Conservation (phyloP, 2,113 vertebrate genomes). For the Saimiri boliviensis region DNA sequence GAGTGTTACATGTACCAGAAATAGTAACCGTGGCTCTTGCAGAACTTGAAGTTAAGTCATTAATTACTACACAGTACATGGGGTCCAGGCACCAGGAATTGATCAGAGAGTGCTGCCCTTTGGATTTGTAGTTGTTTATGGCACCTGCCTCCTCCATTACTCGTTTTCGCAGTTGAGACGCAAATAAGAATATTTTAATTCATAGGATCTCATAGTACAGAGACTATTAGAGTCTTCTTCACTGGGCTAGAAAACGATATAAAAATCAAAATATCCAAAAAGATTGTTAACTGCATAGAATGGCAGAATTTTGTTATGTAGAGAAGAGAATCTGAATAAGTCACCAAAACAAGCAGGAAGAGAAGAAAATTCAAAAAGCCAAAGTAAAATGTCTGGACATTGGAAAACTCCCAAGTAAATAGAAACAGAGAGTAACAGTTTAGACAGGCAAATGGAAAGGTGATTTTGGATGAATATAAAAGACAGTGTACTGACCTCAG, state of each 20-base stretch:
- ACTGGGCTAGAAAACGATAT: neutral
- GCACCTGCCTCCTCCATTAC: neutral
- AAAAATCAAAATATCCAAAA: neutral
- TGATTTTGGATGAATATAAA: neutral
- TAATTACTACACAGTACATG: neutral
- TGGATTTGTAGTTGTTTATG: neutral
- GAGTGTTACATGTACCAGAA: neutral
- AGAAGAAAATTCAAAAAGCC: neutral
- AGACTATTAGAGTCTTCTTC: neutral
- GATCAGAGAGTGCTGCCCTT: neutral
- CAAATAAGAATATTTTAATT: neutral
- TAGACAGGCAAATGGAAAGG: neutral
- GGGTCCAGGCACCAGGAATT: neutral
- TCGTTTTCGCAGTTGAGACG: neutral
- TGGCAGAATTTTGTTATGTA: neutral
- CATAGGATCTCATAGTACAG: neutral
- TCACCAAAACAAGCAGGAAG: neutral
- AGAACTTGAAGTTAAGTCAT: neutral
- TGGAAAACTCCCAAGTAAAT: slow-evolving; percentile 12
- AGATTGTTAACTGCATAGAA: neutral
- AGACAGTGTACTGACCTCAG: neutral
- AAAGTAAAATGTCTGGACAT: neutral
- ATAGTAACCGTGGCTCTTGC: neutral
- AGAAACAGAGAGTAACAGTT: neutral
- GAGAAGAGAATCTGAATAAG: neutral